Evolutionary conservation across 2,888 invertebrate genomes (phyloP).

Genomic region (Yponomeuta evonymella): DNA sequence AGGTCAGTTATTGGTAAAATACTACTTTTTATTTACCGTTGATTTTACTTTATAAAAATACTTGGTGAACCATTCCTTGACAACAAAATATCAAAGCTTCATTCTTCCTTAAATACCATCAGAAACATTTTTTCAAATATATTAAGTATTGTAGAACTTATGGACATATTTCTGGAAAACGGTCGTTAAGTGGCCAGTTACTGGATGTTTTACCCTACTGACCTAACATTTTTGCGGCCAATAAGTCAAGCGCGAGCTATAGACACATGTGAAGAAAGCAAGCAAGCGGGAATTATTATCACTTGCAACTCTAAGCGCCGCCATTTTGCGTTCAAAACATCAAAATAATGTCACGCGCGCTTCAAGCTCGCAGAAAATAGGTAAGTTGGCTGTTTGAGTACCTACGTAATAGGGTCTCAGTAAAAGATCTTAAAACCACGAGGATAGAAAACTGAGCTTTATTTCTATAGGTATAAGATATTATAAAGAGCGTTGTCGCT

Average conservation of each 20-base stretch:
- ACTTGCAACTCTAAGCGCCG: constrained; percentile 1
- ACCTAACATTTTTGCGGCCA: not conserved
- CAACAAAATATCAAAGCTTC: too few relatives aligned
- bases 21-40: too few relatives aligned
- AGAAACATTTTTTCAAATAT: too few relatives aligned
- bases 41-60: too few relatives aligned
- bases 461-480: not conserved
- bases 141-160: too few relatives aligned
- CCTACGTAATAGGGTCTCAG: not conserved
- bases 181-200: too few relatives aligned
- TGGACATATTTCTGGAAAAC: too few relatives aligned
- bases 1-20: too few relatives aligned
- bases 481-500: not conserved
- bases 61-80: too few relatives aligned
- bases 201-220: too few relatives aligned
- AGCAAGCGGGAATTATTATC: not conserved
- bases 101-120: too few relatives aligned
- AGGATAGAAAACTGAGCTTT: not conserved
- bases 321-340: constrained; percentile 10
- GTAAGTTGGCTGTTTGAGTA: constrained; percentile 5
- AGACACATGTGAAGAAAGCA: not conserved
- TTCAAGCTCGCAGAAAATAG: constrained; percentile 11
- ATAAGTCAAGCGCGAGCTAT: not conserved
- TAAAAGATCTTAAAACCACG: not conserved
- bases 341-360: constrained; percentile 14